Evolutionary conservation across 2,888 invertebrate species (phyloP).

Genomic region (Subacronicta megacephala): DNA sequence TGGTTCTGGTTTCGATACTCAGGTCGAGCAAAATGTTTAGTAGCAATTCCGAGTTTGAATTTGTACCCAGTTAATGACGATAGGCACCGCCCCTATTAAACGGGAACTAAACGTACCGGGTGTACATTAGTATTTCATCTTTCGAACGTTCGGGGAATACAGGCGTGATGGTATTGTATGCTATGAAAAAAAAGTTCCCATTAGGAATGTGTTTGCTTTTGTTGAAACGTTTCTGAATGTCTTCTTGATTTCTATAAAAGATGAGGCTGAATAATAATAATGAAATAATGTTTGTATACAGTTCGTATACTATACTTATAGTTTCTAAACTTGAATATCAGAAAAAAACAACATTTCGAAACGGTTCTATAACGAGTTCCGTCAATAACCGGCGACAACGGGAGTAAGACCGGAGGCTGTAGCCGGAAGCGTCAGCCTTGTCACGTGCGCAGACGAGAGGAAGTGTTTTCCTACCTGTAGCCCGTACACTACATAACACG

Average conservation of each 20-base stretch:
- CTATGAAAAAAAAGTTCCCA: too few relatives aligned
- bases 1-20: too few relatives aligned
- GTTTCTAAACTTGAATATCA: background rate
- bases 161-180: too few relatives aligned
- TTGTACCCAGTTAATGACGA: too few relatives aligned
- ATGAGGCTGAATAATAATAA: background rate
- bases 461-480: slow-evolving; percentile 55
- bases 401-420: slow-evolving; percentile 65
- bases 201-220: too few relatives aligned
- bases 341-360: slow-evolving; percentile 32
- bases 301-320: background rate
- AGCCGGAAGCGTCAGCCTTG: slow-evolving; percentile 77
- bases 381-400: slow-evolving; percentile 51
- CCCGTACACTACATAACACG: slow-evolving; percentile 35
- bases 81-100: too few relatives aligned
- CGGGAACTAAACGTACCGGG: too few relatives aligned
- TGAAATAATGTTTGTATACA: background rate
- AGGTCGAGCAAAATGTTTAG: too few relatives aligned
- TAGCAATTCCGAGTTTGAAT: too few relatives aligned
- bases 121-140: too few relatives aligned
- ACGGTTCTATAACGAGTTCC: slow-evolving; percentile 42
- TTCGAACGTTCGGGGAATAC: too few relatives aligned
- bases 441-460: slow-evolving; percentile 68
- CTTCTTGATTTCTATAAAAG: background rate
- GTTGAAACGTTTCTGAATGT: too few relatives aligned